Evolutionary conservation across 2,113 vertebrate species (phyloP).

Genomic region (Grammomys surdaster): DNA sequence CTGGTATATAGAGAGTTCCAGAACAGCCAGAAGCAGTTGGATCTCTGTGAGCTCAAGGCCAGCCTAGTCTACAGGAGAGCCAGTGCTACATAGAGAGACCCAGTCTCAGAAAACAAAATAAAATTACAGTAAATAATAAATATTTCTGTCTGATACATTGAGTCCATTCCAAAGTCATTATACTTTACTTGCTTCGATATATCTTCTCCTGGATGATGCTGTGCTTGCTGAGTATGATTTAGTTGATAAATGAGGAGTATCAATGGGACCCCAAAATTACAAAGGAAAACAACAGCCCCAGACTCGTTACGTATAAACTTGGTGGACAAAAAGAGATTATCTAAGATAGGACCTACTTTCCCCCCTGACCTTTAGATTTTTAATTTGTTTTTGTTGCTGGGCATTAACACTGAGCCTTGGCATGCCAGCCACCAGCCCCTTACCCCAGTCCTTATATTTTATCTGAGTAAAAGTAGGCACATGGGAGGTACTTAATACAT

Average conservation of each 20-base stretch:
- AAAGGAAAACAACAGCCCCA: slow-evolving; percentile 28
- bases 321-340: neutral
- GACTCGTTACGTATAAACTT: slow-evolving; percentile 24
- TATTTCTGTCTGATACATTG: slow-evolving; percentile 51
- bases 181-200: slow-evolving; percentile 55
- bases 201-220: slow-evolving; percentile 57
- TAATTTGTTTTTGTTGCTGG: neutral
- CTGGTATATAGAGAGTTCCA: neutral
- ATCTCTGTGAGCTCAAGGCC: neutral
- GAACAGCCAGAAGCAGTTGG: neutral
- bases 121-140: slow-evolving; percentile 30
- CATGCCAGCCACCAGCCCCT: neutral
- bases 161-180: slow-evolving; percentile 24
- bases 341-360: neutral
- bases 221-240: slow-evolving; percentile 32
- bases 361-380: neutral
- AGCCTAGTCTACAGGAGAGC: neutral
- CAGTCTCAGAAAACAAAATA: neutral
- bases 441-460: neutral
- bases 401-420: neutral
- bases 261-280: neutral
- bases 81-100: neutral
- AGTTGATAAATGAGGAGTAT: slow-evolving; percentile 23
- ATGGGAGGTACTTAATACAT: neutral
- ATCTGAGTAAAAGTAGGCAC: slow-evolving; percentile 34